Conservation (phyloP, 2,888 invertebrate genomes). For the Apodemia duryi region DNA sequence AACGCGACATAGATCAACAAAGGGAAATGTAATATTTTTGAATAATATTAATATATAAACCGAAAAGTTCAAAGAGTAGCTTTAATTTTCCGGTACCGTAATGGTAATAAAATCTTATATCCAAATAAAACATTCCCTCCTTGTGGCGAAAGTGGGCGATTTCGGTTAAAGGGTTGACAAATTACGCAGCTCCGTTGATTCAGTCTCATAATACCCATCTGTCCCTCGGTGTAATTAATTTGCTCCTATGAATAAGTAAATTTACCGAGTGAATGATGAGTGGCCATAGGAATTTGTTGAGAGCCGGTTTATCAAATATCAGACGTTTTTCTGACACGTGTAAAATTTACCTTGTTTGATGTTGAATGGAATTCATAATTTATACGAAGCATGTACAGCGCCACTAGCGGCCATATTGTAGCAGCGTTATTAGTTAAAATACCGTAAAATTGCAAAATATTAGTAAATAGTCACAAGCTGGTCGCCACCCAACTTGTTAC, state of each 20-base stretch:
- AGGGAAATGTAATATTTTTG: not conserved
- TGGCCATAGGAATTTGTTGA: not conserved
- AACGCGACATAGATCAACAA: no score
- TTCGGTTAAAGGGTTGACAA: conserved; percentile 8
- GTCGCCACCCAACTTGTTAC: no score
- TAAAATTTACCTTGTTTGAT: not conserved
- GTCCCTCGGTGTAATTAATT: conserved; percentile 6
- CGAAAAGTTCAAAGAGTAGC: not conserved
- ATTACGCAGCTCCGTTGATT: conserved; percentile 3
- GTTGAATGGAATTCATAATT: not conserved
- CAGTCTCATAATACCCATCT: not conserved
- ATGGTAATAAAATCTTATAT: not conserved
- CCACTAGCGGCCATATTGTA: no score
- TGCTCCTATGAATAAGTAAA: conserved; percentile 13
- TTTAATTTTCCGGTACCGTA: not conserved
- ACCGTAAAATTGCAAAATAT: no score
- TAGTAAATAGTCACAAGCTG: no score
- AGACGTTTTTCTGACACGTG: not conserved
- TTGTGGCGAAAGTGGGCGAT: not conserved
- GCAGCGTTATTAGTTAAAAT: no score
- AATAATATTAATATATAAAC: not conserved
- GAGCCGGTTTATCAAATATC: not conserved
- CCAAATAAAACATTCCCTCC: not conserved
- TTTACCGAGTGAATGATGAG: conserved; percentile 7
- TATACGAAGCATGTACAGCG: no score